Evolutionary conservation across 2,113 vertebrate species (phyloP), one percentile per base, ranked within the genome.

Genomic region (Astur gentilis): DNA sequence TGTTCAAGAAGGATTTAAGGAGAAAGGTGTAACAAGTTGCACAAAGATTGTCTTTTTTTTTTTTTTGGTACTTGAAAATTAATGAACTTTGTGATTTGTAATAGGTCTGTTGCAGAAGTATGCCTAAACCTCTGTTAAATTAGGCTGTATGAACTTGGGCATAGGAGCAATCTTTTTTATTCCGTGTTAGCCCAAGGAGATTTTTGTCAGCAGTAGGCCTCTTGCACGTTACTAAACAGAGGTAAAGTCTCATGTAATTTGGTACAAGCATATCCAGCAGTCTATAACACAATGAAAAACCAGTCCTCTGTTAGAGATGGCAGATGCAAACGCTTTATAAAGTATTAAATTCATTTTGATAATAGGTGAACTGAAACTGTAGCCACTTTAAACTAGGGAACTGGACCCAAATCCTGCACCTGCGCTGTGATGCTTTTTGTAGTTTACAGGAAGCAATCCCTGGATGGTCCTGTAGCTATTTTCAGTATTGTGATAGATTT

Each of bases 201-300:
- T 61, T 25, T 75, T 36, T 42, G 11, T 76, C 44, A 58, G 40
- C 26, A 21, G 40, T 45, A 32, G 13, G 31, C 32, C 26, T 65
- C 25, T n/a, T 64, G 25, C 29, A 26, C 0, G 0, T 34, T 31
- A 19, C 44, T 61, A 40, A 69, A 36, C 7, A 42, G 49, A 61
- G 22, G 16, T 10, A 12, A 47, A 42, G 11, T 55, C 40, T 50
- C 21, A 6, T 6, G 10, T 60, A 22, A 44, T 36, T 67, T 67
- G 60, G 32, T 61, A 11, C 5, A n/a, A 66, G 45, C 13, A 4
- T 42, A 52, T 25, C 22, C 16, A 72, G 45, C 23, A 49, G 45
- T 9, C 36, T 9, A 1, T 11, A 67, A 26, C 20, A 8, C 9
- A 45, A 47, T 11, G 55, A 40, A 36, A 75, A 29, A 16, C 11